Base-by-base conservation (phyloP, 2,113 vertebrate species). In the Rhodinocichla rosea region DNA sequence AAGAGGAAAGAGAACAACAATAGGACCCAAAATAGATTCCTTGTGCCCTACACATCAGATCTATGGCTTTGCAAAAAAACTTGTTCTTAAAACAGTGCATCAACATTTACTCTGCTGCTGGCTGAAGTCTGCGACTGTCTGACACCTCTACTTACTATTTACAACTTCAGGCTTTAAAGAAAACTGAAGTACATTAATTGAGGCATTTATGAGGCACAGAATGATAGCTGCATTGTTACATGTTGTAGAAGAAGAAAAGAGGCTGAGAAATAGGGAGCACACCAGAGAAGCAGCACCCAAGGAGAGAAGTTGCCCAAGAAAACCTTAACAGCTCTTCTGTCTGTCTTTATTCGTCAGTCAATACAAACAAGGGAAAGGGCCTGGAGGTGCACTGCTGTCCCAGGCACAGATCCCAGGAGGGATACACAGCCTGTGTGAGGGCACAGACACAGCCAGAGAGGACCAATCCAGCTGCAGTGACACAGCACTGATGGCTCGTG, bases 401-500 rank as follows among this genome's bases (percentile, higher is more conserved):
- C 39, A 35, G 73, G 18, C 57, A 16, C 1, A 35, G 18, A 27
- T 2, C 10, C 47, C 42, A 18, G 37, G 9, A 23, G 37, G 42
- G 40, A 44, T 37, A 44, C 30, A 15, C 13, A 35, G 60, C 50
- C 35, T 30, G 19, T 1, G 35, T 1, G 2, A 55, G 35, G n/a
- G 44, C 60, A 82, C 10, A 2, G 3, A 30, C 45, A 30, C 6
- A 27, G 68, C 26, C 90, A 45, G 63, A 0, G 1, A 81, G 52
- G 52, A 37, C 15, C 67, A 44, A 15, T 13, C 7, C 56, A 40
- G 90, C 49, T 60, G 78, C 63, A 24, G 5, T 6, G 35, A 33
- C 69, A 33, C 15, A 35, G 49, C 35, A 35, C 44, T 0, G 35
- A 23, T 1, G 0, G 63, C 47, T 71, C 14, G 0, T 1, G 2